phyloP scores from a whole-genome alignment of 1,140 invertebrate species.

The Semibalanus balanoides region DNA sequence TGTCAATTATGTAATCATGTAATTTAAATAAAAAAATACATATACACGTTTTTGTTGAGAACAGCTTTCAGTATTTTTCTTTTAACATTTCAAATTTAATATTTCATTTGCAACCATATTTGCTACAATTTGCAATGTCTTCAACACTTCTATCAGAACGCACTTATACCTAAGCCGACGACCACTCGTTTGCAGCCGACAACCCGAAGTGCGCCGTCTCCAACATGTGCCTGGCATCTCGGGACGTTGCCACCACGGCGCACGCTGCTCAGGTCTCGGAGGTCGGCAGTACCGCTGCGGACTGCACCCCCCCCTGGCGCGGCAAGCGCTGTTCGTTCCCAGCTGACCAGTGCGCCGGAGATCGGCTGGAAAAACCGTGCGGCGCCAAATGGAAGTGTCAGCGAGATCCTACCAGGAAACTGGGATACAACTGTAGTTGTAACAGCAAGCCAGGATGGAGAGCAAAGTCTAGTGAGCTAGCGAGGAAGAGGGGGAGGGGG shows the following conservation, averaged over 20 bases:
- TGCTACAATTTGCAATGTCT: no score
- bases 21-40: no score
- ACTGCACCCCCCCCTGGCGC: conserved; percentile 60
- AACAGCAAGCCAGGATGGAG: conserved; percentile 49
- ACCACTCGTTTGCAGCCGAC: background rate
- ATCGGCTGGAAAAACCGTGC: conserved; percentile 60
- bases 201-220: background rate
- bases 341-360: conserved; percentile 58
- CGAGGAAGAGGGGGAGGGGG: no score
- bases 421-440: conserved; percentile 46
- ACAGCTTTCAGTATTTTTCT: no score
- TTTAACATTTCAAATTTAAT: no score
- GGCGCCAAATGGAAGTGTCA: conserved; percentile 63
- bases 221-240: background rate
- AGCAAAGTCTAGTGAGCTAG: conserved; percentile 48
- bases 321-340: conserved; percentile 63
- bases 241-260: conserved; percentile 56
- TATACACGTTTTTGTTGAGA: no score
- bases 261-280: conserved; percentile 69
- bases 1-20: no score
- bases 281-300: conserved; percentile 53
- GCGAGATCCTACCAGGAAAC: conserved; percentile 62
- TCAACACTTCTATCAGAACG: no score
- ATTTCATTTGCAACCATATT: no score
- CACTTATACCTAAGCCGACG: no score